Percentiles rank a stretch among this genome's conserved stretches.
These are phyloP conservation scores for Eupithecia dodoneata DNA, from an alignment of 2,888 invertebrate genomes.

Conservation along the genomic window DNA sequence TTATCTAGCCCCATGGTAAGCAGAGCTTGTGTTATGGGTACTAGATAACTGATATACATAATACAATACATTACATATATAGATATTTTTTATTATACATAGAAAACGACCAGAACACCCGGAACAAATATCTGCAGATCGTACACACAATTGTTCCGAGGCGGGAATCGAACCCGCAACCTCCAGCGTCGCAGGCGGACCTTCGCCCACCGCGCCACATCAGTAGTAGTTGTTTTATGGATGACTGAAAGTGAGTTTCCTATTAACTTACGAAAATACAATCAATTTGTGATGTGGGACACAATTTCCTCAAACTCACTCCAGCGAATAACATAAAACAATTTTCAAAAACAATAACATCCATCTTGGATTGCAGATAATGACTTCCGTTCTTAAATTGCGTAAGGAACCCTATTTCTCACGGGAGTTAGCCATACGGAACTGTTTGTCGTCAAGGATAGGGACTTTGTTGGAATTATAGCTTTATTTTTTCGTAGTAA, in stretches of 20 bases:
- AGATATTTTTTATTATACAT: no score
- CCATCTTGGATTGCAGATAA: neutral
- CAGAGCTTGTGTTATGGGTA: no score
- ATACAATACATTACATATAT: no score
- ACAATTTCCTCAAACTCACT: slow-evolving; percentile 46
- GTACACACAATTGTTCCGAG: no score
- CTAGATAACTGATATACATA: no score
- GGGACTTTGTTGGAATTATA: slow-evolving; percentile 8
- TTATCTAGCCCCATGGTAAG: no score
- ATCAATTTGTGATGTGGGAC: neutral
- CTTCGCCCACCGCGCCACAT: no score
- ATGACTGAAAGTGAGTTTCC: neutral
- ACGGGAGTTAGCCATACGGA: slow-evolving; percentile 60
- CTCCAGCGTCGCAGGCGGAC: no score
- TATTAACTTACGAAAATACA: neutral
- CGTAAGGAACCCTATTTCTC: slow-evolving; percentile 57
- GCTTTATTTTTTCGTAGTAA: neutral
- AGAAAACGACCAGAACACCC: no score
- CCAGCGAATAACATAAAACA: slow-evolving; percentile 52
- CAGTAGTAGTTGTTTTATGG: neutral
- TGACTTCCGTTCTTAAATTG: slow-evolving; percentile 51
- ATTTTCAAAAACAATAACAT: slow-evolving; percentile 19
- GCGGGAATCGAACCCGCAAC: no score
- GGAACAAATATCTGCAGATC: no score
- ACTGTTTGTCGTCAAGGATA: slow-evolving; percentile 48